These are phyloP conservation scores for Zoanthus gigantus DNA, from an alignment of 92 coral and sea anemone species.

Conservation along the genomic window DNA sequence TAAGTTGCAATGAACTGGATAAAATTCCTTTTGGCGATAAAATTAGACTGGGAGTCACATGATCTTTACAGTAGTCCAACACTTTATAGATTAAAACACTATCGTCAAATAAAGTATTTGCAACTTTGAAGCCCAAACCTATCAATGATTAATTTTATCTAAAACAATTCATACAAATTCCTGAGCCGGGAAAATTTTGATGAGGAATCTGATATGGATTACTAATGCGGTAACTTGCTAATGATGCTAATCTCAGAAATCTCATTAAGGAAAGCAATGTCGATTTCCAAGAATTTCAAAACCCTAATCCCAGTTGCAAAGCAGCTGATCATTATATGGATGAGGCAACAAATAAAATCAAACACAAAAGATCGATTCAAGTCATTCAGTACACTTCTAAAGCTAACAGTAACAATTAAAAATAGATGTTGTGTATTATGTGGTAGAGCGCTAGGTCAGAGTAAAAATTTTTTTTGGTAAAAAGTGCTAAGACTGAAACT, in stretches of 20 bases:
- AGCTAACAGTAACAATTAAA: neutral
- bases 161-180: slow-evolving; percentile 21
- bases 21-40: neutral
- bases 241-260: neutral
- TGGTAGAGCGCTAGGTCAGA: neutral
- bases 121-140: slow-evolving; percentile 7
- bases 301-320: neutral
- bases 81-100: neutral
- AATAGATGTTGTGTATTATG: slow-evolving; percentile 4
- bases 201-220: neutral
- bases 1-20: neutral
- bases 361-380: neutral
- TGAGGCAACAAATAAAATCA: neutral
- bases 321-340: neutral
- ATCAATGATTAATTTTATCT: slow-evolving; percentile 33
- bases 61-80: neutral
- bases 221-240: neutral
- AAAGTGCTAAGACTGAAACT: neutral
- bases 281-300: neutral
- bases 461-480: neutral
- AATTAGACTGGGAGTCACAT: neutral
- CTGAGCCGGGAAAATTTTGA: neutral
- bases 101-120: neutral
- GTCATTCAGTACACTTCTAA: neutral
- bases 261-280: neutral